Base-by-base conservation (phyloP, 30 jellyfish, hydroid and myxozoan genomes). In the Aurelia aurita region DNA sequence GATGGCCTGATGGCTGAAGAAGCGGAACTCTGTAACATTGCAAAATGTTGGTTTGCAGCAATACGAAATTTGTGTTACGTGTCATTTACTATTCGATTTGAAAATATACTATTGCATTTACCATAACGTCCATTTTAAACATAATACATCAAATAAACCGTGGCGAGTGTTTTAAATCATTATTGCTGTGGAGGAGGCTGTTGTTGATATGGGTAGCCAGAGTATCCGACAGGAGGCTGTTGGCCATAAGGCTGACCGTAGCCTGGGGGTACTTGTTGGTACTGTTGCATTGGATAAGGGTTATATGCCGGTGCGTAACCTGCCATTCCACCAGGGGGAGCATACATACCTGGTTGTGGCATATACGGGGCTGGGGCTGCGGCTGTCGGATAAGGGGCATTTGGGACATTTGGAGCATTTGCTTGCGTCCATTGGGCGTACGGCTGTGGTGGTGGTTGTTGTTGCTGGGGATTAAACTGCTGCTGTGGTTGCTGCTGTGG, bases 321-420 rank as follows among this genome's bases (percentile, higher is more conserved):
- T 31, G 96, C 89, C 95, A 92, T 87, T 15, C 96, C 97, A 14
- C 97, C 98, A 44, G 98, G 97, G 6, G 98, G 98, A 10, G 97
- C 98, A 59, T 92, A 92, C 59, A 88, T 64, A 11, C 98, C 98
- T 9, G 98, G 86, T 45, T 92, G 98, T 5, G 98, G 98, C 98
- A 92, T 92, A 75, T 47, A 86, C 34, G 96, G 83, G 51, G 51
- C 51, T 39, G 6, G 51, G 51, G 51, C 51, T n/a, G n/a, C n/a
- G 66, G 79, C 92, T n/a, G 95, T 46, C 19, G 98, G 98, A 84
- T 92, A 92, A 8, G 97, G 96, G 2, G 90, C 83, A 76, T 85
- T 51, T 55, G 95, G 77, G 70, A 92, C 71, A 77, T 85, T 53
- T 58, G 95, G 78, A 54, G 97, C 71, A 64, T 82, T 70, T 74